Percentiles rank a stretch among this genome's conserved stretches.
Evolutionary conservation across 2,888 invertebrate species (phyloP).

Genomic region (Catocala sponsa): DNA sequence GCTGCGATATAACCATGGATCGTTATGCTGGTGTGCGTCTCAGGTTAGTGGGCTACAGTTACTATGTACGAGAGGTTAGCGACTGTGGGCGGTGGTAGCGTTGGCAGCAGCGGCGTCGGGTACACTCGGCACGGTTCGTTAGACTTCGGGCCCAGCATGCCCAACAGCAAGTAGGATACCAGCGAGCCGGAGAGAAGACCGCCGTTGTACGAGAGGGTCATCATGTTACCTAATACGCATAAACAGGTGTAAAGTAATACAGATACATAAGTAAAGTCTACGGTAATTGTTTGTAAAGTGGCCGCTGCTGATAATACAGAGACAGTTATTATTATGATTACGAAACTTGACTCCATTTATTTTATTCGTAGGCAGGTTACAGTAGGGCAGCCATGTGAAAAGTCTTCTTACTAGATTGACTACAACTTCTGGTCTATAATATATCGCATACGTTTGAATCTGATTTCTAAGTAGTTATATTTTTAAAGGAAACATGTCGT

Average conservation of each 20-base stretch:
- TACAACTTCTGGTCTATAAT: no score
- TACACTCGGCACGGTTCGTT: constrained; percentile 82
- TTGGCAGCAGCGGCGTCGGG: constrained; percentile 77
- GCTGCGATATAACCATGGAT: no score
- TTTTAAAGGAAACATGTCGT: no score
- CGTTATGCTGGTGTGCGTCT: neutral
- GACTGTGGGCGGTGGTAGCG: constrained; percentile 64
- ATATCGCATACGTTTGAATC: no score
- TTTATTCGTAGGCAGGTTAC: no score
- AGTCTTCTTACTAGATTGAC: no score
- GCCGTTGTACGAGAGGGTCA: constrained; percentile 96
- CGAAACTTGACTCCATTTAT: no score
- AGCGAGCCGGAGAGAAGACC: constrained; percentile 95
- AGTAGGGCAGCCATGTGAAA: no score
- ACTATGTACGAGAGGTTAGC: constrained; percentile 46
- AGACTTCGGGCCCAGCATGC: constrained; percentile 88
- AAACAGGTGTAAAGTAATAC: neutral
- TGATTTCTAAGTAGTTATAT: no score
- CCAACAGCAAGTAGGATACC: constrained; percentile 93
- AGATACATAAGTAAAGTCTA: neutral
- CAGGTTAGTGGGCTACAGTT: constrained; percentile 55
- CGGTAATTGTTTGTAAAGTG: neutral
- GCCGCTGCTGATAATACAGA: no score
- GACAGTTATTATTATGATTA: no score
- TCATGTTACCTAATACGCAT: constrained; percentile 92